Evolutionary conservation across 2,113 vertebrate genomes (phyloP).

Genomic region (Dunckerocampus dactyliophorus): DNA sequence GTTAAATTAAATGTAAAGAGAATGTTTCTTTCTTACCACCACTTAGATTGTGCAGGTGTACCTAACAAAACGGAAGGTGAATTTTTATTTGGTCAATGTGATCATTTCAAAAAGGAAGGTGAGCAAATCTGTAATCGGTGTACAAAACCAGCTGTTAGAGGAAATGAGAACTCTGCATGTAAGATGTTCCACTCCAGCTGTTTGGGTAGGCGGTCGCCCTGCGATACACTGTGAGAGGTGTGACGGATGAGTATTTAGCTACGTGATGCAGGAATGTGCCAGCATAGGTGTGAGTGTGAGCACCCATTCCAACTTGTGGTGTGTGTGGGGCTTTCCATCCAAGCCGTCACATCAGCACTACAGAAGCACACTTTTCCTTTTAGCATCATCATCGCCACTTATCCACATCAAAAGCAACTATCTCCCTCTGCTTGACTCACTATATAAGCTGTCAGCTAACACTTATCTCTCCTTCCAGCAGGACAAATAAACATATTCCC

Average conservation of each 20-base stretch:
- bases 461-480: conserved; percentile 16
- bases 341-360: conserved; percentile 22
- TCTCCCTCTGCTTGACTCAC: too few relatives aligned
- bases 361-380: conserved; percentile 23
- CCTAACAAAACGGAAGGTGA: not conserved
- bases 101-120: not conserved
- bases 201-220: conserved; percentile 50
- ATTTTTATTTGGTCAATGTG: not conserved
- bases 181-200: conserved; percentile 23
- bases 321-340: conserved; percentile 10
- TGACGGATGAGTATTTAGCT: conserved; percentile 66
- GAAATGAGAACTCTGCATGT: conserved; percentile 28
- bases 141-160: conserved; percentile 22
- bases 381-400: conserved; percentile 15
- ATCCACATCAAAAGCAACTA: not conserved
- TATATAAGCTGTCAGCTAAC: too few relatives aligned
- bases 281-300: conserved; percentile 13
- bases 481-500: conserved; percentile 61
- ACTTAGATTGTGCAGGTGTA: too few relatives aligned
- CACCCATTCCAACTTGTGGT: not conserved
- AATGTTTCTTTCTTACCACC: too few relatives aligned
- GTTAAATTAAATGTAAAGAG: too few relatives aligned
- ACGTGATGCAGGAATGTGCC: conserved; percentile 49
- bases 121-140: not conserved
- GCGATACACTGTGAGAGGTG: conserved; percentile 48